Base-by-base conservation (phyloP, 2,888 invertebrate species). In the Malachius bipustulatus region DNA sequence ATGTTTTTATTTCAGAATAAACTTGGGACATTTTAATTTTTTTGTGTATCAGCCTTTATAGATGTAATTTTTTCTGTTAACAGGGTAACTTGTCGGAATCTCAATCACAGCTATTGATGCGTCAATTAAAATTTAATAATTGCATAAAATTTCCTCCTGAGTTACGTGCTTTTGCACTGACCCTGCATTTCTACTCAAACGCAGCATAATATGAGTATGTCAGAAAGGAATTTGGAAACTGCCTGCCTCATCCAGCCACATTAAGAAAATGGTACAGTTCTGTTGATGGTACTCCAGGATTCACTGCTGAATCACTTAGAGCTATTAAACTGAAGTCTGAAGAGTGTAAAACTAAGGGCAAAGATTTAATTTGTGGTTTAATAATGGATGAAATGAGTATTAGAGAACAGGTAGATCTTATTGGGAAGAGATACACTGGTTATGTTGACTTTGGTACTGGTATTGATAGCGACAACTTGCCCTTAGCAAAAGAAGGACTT, bases 231-330 rank as follows among this genome's bases (percentile, higher is more conserved):
- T 19, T 19, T 19, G 24, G 24, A 19, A 19, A 19, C 24, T 19
- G n/a, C n/a, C n/a, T 19, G 24, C 24, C 24, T 8, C 24, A 19
- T 19, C 24, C 24, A 19, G n/a, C 6, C 24, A 19, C 24, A 19
- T 8, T 19, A 19, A 6, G n/a, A 19, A 19, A 19, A 19, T 19
- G 24, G 24, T n/a, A 19, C n/a, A 8, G 6, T n/a, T 19, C 24
- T n/a, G n/a, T 19, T n/a, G 24, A 19, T n/a, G n/a, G 24, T n/a
- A 19, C n/a, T n/a, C 24, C 24, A 19, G 24, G 24, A n/a, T 19
- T 8, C n/a, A 19, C 24, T 19, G 24, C 24, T 19, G 24, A 19
- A 19, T 6, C n/a, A 8, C n/a, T 19, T 19, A 6, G n/a, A 19
- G 24, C 24, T 8, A 19, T 19, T 19, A 19, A 19, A n/a, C 6